Base-by-base conservation (phyloP, 2,888 invertebrate species). In the Disparrhopalites patrizii region DNA sequence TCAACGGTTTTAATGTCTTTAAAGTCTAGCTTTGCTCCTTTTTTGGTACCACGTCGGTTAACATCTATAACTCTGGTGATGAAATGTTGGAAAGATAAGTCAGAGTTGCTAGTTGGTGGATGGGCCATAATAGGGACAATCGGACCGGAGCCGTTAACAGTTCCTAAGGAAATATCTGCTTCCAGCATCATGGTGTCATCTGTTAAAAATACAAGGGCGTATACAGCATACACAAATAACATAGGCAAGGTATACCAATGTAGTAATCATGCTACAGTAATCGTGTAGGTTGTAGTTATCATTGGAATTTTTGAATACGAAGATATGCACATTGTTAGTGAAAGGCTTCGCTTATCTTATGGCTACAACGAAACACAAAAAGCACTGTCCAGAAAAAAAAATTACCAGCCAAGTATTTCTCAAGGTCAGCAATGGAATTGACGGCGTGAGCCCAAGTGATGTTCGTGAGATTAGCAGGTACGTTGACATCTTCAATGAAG, bases 1-100 rank as follows among this genome's bases (percentile, higher is more conserved):
- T 79, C 78, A 2, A 81, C 88, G 0, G 88, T 90, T 52, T 88
- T 87, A 50, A 87, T 86, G 1, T 85, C 84, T 79, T 94, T 94
- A 77, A 94, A 93, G 79, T 94, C 93, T 51, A 95, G 80, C 78
- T 95, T 95, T 1, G 93, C 85, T 0, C 93, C 93, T 78, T 90
- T 92, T 77, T n/a, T 77, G 78, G 47, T 67, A 40, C 55, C 61
- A 61, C 72, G 76, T 10, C 52, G 20, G 23, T 52, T 31, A 2
- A 18, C 54, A 18, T 13, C 15, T 15, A 84, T 79, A 38, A 87
- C 85, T 0, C 82, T 80, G 2, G 80, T 78, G 8, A 94, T 79
- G 81, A 93, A 94, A 18, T 85, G 83, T 0, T 85, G 82, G 23
- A 94, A 82, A 1, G 88, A 85, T 38, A 94, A 81, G 79, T 93